phyloP scores from a whole-genome alignment of 2,888 invertebrate species.

The Mechanitis mazaeus region DNA sequence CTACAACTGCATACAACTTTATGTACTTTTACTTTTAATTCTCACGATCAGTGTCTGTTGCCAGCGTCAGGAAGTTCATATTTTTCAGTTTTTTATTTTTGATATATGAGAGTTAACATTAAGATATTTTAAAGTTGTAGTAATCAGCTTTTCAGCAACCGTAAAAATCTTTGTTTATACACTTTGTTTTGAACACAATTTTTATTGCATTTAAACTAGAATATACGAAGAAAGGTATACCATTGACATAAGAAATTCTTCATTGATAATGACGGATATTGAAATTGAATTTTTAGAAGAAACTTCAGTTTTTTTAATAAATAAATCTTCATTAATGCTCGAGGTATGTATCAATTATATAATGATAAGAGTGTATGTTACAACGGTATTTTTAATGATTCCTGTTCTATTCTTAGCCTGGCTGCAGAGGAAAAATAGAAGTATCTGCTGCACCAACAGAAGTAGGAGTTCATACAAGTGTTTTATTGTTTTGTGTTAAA shows the following conservation, averaged over 20 bases:
- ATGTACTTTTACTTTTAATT: too few species aligned
- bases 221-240: conserved; percentile 64
- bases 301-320: conserved; percentile 62
- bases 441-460: conserved; percentile 62
- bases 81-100: too few species aligned
- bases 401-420: conserved; percentile 47
- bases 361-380: not conserved
- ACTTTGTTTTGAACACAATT: not conserved
- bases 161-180: too few species aligned
- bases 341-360: conserved; percentile 40
- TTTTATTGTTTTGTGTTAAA: conserved; percentile 64
- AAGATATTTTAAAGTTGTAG: too few species aligned
- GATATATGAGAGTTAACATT: too few species aligned
- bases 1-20: too few species aligned
- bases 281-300: conserved; percentile 62
- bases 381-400: not conserved
- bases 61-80: too few species aligned
- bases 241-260: conserved; percentile 74
- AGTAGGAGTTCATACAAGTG: conserved; percentile 48
- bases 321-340: conserved; percentile 52
- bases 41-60: too few species aligned
- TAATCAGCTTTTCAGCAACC: too few species aligned
- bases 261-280: conserved; percentile 68
- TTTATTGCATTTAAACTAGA: conserved; percentile 39
- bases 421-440: conserved; percentile 51